These are phyloP conservation scores for Metopolophium dirhodum DNA, from an alignment of 1,140 invertebrate genomes.

Conservation along the genomic window DNA sequence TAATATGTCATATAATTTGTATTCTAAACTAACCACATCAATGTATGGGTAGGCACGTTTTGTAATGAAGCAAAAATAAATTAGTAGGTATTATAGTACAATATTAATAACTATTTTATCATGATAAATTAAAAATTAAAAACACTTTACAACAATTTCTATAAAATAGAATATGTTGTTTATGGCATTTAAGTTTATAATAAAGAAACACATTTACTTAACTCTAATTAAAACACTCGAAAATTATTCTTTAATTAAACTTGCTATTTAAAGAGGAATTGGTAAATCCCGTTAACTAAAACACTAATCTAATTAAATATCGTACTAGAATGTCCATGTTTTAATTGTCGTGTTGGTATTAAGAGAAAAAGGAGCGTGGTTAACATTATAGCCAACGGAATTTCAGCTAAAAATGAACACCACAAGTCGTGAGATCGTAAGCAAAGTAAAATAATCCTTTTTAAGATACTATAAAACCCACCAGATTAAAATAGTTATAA, in stretches of 20 bases:
- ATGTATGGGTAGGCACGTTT: background rate
- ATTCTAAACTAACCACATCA: background rate
- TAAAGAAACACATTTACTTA: slow-evolving; percentile 8
- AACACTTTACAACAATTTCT: background rate
- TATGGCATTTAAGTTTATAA: background rate
- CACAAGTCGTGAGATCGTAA: slow-evolving; percentile 1
- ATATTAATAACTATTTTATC: background rate
- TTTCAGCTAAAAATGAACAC: slow-evolving; percentile 27
- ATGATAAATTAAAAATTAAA: background rate
- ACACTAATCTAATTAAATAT: slow-evolving; percentile 9
- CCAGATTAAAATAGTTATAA: slow-evolving; percentile 31
- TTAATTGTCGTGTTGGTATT: background rate
- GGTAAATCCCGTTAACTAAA: background rate
- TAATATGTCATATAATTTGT: background rate
- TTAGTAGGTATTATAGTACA: background rate
- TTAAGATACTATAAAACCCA: slow-evolving; percentile 20
- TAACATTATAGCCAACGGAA: background rate
- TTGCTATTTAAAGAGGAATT: background rate
- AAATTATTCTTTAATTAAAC: slow-evolving; percentile 24
- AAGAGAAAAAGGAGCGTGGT: background rate
- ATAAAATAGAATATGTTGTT: background rate
- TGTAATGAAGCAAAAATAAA: background rate
- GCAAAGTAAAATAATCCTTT: slow-evolving; percentile 15
- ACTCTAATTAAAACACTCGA: slow-evolving; percentile 10
- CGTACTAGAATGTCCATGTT: background rate